Evolutionary conservation across 2,797 vertebrate species (phyloP).

Genomic region (Zenarchopterus dispar): DNA sequence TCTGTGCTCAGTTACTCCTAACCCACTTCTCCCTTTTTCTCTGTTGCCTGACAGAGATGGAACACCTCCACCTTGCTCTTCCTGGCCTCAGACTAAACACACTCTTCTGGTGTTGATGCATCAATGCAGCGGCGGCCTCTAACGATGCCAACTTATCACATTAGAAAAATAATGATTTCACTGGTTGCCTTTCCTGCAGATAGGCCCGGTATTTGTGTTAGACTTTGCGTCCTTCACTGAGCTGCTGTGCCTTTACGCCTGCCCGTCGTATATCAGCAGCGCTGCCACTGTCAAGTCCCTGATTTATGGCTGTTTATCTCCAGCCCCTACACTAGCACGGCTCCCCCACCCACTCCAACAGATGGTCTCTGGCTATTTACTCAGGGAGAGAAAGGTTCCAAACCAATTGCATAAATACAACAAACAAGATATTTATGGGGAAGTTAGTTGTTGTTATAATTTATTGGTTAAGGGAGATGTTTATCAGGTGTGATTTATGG

Average conservation of each 20-base stretch:
- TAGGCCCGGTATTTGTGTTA: slow-evolving; percentile 78
- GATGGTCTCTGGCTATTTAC: slow-evolving; percentile 83
- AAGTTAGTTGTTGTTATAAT: slow-evolving; percentile 69
- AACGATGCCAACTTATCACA: slow-evolving; percentile 75
- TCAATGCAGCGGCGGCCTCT: slow-evolving; percentile 57
- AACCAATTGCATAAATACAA: slow-evolving; percentile 74
- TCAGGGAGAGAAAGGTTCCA: slow-evolving; percentile 67
- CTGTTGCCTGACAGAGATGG: slow-evolving; percentile 69
- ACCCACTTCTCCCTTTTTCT: slow-evolving; percentile 19
- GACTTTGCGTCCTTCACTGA: slow-evolving; percentile 41
- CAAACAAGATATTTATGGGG: slow-evolving; percentile 63
- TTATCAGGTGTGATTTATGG: slow-evolving; percentile 4
- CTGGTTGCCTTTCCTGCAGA: slow-evolving; percentile 78
- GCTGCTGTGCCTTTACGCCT: slow-evolving; percentile 61
- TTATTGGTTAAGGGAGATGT: slow-evolving; percentile 60
- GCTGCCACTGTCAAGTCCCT: slow-evolving; percentile 68
- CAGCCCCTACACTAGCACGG: slow-evolving; percentile 46
- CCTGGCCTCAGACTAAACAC: slow-evolving; percentile 81
- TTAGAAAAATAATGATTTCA: slow-evolving; percentile 83
- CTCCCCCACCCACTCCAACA: slow-evolving; percentile 71
- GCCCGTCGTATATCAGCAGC: slow-evolving; percentile 82
- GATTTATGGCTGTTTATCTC: slow-evolving; percentile 85
- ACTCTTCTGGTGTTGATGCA: slow-evolving; percentile 68
- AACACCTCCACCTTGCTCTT: slow-evolving; percentile 71
- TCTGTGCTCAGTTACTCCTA: slow-evolving; percentile 14